Evolutionary conservation across 2,888 invertebrate genomes (phyloP), one percentile per base, ranked within the genome.

Genomic region (Brachypalpus laphriformis): DNA sequence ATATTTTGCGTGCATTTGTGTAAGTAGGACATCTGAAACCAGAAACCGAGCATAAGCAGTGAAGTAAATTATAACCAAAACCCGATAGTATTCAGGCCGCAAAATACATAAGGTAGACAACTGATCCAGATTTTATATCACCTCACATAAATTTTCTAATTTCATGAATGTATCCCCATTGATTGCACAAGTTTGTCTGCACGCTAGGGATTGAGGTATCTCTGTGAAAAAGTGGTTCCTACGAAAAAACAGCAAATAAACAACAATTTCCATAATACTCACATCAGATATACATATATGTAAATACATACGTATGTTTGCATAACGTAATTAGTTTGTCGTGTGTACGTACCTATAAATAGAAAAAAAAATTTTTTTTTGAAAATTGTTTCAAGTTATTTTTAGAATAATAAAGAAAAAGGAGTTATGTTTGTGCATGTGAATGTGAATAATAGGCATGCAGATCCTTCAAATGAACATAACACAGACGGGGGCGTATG

Each of bases 311-410:
- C 3, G 25, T 25, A 25, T 59, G 49, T 70, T 70, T 70, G 51
- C 51, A 70, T 61, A 70, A 61, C 54, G 31, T 54, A 70, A 77
- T 77, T 77, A 77, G 61, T 45, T 34, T 45, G 42, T 25, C 54
- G 42, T 59, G 37, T 57, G 45, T 70, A 76, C 76, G 42, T 77
- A 77, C 77, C 68, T 77, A 70, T 18, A 77, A 77, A 70, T 70
- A 68, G 47, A 61, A 61, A 22, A 14, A 31, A 28, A 56, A 47
- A 51, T 11, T 28, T 57, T 31, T 34, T 51, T 65, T 49, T 31
- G 54, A 68, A 59, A 68, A 68, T 68, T 40, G 40, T 59, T 57
- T 66, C 59, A 28, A 76, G 59, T 31, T 76, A 59, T 59, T 68
- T 76, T 76, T 59, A 59, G 66, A 40, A 66, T 20, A 49, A 77